Conservation (phyloP, 1,140 invertebrate genomes). For the Macrosteles quadrilineatus region DNA sequence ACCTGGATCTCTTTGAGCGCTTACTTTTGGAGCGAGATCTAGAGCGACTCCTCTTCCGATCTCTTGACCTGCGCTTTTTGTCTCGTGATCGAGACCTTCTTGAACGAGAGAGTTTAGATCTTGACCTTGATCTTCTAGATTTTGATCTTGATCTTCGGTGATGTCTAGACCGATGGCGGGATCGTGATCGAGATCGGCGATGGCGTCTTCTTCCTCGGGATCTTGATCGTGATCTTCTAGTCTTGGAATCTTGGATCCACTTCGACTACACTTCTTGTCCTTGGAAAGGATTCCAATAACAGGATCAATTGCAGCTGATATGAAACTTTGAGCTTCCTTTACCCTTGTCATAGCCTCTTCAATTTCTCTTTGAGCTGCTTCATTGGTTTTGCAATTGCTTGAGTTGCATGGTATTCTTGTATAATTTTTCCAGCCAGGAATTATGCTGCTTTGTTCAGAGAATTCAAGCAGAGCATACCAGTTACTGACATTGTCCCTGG, state of each 20-base stretch:
- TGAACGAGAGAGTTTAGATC: conserved; percentile 47
- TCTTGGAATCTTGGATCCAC: conserved; percentile 46
- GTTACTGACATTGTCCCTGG: conserved; percentile 71
- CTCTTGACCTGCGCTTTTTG: conserved; percentile 59
- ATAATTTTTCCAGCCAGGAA: conserved; percentile 72
- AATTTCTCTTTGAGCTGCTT: conserved; percentile 92
- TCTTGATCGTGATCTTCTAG: conserved; percentile 51
- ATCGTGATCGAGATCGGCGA: conserved; percentile 59
- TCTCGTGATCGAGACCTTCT: conserved; percentile 57
- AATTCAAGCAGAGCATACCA: conserved; percentile 91
- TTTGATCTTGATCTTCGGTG: conserved; percentile 62
- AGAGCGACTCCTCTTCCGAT: conserved; percentile 52
- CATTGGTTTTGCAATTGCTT: conserved; percentile 89
- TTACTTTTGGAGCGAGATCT: conserved; percentile 46
- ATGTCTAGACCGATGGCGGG: conserved; percentile 56
- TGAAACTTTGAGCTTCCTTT: conserved; percentile 92
- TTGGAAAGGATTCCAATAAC: conserved; percentile 82
- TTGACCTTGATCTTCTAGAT: conserved; percentile 54
- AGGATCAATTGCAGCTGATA: conserved; percentile 90
- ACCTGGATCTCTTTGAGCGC: conserved; percentile 46
- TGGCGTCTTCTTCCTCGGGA: conserved; percentile 56
- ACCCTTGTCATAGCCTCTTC: conserved; percentile 96
- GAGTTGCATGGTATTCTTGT: conserved; percentile 81
- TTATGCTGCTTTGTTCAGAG: conserved; percentile 84
- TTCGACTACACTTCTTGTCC: conserved; percentile 69